Conservation (phyloP, 1,140 invertebrate species). For the Drosophila dunni region DNA sequence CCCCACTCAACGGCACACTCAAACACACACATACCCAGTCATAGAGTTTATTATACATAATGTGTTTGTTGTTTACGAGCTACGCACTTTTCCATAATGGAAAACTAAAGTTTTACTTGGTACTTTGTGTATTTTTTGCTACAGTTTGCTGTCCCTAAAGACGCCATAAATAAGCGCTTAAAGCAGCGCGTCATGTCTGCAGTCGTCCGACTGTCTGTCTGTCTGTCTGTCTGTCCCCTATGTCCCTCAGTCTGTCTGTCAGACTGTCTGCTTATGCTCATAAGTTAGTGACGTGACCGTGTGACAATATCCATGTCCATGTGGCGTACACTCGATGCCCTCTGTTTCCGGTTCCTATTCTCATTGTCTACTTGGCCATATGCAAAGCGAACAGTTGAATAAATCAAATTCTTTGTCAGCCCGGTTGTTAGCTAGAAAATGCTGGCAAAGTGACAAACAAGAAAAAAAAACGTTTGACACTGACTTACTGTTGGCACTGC, state of each 20-base stretch:
- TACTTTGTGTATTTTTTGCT: conserved; percentile 13
- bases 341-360: conserved; percentile 34
- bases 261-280: conserved; percentile 33
- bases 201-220: background rate
- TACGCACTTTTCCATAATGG: conserved; percentile 55
- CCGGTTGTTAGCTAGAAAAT: background rate
- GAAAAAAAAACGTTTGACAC: conserved; percentile 47
- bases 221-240: conserved; percentile 19
- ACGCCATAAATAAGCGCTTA: conserved; percentile 65
- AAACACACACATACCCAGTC: background rate
- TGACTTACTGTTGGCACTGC: conserved; percentile 61
- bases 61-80: conserved; percentile 60
- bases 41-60: conserved; percentile 49
- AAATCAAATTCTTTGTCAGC: conserved; percentile 49
- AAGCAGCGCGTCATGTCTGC: conserved; percentile 25
- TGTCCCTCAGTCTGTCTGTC: background rate
- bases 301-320: conserved; percentile 15
- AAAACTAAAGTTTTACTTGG: conserved; percentile 43
- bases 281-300: conserved; percentile 30
- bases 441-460: conserved; percentile 41
- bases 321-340: background rate
- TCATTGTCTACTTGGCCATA: conserved; percentile 47
- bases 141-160: conserved; percentile 27
- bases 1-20: background rate
- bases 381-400: conserved; percentile 62